Conservation (phyloP, 2,797 vertebrate species). For the Peromyscus eremicus region DNA sequence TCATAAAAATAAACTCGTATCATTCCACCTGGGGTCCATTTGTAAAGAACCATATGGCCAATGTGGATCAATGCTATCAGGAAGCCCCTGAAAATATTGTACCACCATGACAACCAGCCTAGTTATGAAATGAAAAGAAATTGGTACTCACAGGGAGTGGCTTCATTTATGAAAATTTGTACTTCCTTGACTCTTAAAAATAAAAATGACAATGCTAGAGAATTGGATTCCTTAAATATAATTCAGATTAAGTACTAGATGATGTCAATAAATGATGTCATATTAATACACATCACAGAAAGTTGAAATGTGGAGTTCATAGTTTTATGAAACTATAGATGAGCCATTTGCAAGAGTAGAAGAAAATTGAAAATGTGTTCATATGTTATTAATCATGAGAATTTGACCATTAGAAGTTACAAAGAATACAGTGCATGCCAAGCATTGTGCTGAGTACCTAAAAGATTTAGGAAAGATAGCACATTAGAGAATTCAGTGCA, state of each 20-base stretch:
- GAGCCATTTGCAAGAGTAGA: slow-evolving; percentile 1
- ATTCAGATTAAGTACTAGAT: not conserved
- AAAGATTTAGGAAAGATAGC: not conserved
- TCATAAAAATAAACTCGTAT: slow-evolving; percentile 66
- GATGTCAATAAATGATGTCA: not conserved
- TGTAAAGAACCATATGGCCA: slow-evolving; percentile 64
- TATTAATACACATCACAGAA: not conserved
- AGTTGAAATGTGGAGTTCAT: not conserved
- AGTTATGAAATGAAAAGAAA: slow-evolving; percentile 57
- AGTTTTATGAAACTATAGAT: not conserved
- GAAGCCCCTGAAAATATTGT: slow-evolving; percentile 57
- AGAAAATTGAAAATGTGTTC: not conserved
- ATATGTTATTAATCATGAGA: not conserved
- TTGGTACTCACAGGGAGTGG: not conserved
- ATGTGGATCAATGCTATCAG: slow-evolving; percentile 51
- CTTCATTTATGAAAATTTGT: not conserved
- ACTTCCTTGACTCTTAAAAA: not conserved
- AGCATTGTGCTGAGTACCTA: not conserved
- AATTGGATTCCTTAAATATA: not conserved
- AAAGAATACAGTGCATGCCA: rapidly evolving
- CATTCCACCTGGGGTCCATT: slow-evolving; percentile 57
- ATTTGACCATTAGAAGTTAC: not conserved
- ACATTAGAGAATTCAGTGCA: not conserved
- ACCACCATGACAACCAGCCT: not conserved
- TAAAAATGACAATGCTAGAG: not conserved